phyloP scores from a whole-genome alignment of 1,140 invertebrate species.

The Dryas iulia region DNA sequence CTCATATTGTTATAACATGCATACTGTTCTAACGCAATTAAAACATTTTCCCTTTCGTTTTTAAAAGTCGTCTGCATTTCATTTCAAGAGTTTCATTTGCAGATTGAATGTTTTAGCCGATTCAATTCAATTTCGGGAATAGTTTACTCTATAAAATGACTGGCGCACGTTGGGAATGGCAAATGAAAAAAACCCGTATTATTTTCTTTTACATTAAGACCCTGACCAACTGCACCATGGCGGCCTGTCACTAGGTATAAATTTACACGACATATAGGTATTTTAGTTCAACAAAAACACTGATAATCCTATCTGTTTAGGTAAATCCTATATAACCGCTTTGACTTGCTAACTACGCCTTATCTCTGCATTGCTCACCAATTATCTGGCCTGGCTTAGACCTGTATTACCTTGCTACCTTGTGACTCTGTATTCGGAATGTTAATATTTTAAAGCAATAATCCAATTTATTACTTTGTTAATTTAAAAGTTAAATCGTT shows the following conservation, averaged over 20 bases:
- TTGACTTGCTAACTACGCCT: not conserved
- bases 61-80: conserved; percentile 1
- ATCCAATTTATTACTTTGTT: too few relatives aligned
- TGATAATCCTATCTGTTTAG: not conserved
- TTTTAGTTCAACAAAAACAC: too few relatives aligned
- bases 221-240: too few relatives aligned
- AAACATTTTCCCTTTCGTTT: not conserved
- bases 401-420: not conserved
- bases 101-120: not conserved
- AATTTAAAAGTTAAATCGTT: too few relatives aligned
- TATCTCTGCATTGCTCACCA: not conserved
- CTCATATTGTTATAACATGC: too few relatives aligned
- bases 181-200: not conserved
- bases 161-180: not conserved
- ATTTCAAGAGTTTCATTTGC: not conserved
- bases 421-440: too few relatives aligned
- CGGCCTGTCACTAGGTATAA: too few relatives aligned
- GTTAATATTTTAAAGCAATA: too few relatives aligned
- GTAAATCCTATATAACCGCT: not conserved
- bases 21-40: not conserved
- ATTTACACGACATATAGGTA: too few relatives aligned
- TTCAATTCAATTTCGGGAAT: not conserved
- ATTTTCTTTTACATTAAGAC: not conserved
- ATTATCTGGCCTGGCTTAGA: not conserved
- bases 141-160: not conserved